Evolutionary conservation across 2,797 vertebrate species (phyloP), one percentile per base, ranked within the genome.

Genomic region (Hypotaenidia philippensis): DNA sequence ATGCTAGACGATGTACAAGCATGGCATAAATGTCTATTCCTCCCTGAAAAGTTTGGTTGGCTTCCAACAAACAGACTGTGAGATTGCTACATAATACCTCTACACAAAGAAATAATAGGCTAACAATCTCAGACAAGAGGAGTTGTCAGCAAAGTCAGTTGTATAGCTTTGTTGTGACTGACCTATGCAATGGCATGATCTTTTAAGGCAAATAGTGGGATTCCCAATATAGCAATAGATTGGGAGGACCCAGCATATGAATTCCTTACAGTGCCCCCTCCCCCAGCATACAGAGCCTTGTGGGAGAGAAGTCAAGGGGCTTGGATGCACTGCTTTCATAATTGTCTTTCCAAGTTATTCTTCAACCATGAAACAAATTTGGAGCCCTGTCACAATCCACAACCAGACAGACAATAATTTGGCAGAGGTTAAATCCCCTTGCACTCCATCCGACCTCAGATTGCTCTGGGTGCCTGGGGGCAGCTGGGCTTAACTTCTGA

Each of bases 31-130:
- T 65, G 17, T 61, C 60, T 49, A 18, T 32, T 4, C 19, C 10
- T 92, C 60, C 50, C 34, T 76, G 68, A 70, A 76, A 89, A 52
- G 20, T 68, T 8, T 87, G 32, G 4, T 57, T 83, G 65, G 4
- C 38, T 83, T 94, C 72, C 72, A 78, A 18, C 8, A 71, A 57
- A 74, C 65, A 91, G 69, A 60, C 77, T 95, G 7, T 90, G 59
- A 88, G 66, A 79, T 70, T 88, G 68, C 75, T 83, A 93, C 88
- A 45, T 83, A 87, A 96, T 91, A 60, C 49, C 53, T 64, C 34
- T 3, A 2, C 87, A 75, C 27, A 83, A 80, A 83, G 40, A 82
- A 83, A 63, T 65, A 66, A 66, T 76, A 94, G 79, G 52, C 45
- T 91, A 79, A 90, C 47, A 91, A 81, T 83, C 63, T 71, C 89